Conservation (phyloP, 2,797 vertebrate genomes). For the Xerus rutilus region DNA sequence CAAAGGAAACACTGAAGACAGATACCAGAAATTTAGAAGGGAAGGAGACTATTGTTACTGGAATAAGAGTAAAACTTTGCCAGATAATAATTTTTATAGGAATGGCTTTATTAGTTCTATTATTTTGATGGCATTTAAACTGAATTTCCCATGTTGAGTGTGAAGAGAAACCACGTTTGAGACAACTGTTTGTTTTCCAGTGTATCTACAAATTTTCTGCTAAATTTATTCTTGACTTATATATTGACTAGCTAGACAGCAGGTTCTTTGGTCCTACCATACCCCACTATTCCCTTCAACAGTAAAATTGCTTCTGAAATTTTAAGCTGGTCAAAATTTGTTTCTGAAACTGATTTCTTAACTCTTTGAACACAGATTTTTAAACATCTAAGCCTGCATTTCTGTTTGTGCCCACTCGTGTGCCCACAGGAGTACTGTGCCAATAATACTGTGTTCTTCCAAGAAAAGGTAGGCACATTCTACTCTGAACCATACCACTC, state of each 20-base stretch:
- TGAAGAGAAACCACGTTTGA: not conserved
- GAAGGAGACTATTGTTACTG: not conserved
- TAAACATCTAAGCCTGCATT: not conserved
- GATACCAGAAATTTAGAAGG: not conserved
- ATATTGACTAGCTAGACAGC: not conserved
- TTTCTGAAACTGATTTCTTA: constrained; percentile 47
- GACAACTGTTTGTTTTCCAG: not conserved
- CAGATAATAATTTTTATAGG: not conserved
- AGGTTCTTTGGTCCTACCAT: not conserved
- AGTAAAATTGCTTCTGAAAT: not conserved
- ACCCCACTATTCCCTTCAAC: not conserved
- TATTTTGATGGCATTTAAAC: constrained; percentile 18
- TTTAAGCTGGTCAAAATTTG: constrained; percentile 26
- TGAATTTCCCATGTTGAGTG: not conserved
- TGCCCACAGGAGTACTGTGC: not conserved
- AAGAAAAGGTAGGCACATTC: not conserved
- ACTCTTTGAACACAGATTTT: not conserved
- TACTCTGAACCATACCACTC: not conserved
- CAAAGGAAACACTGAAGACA: constrained; percentile 29
- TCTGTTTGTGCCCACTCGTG: not conserved
- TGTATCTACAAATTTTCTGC: not conserved
- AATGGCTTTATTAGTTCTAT: not conserved
- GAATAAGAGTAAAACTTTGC: not conserved
- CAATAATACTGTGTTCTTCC: not conserved
- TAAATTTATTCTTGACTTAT: constrained; percentile 45